Base-by-base conservation (phyloP, 1,140 invertebrate genomes). In the Batillaria attramentaria region DNA sequence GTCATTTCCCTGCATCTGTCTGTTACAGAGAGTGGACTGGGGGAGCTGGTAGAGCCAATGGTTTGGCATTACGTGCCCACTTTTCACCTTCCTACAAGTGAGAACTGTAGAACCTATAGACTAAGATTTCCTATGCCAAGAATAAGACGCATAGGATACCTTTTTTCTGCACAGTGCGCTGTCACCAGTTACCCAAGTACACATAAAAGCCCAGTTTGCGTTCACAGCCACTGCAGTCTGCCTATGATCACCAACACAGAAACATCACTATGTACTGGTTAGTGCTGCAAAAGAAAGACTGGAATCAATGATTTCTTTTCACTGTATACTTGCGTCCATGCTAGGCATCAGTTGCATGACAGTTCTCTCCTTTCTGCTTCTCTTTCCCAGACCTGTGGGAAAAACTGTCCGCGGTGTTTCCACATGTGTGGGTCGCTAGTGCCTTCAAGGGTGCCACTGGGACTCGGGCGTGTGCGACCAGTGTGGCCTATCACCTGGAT, bases 341-440 rank as follows among this genome's bases (percentile, higher is more conserved):
- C n/a, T n/a, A n/a, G n/a, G n/a, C n/a, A n/a, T n/a, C n/a, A n/a
- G n/a, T n/a, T n/a, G n/a, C n/a, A n/a, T n/a, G n/a, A n/a, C n/a
- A n/a, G n/a, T n/a, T n/a, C n/a, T 31, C 13, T 50, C 24, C 46
- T 50, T 50, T 8, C 33, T 65, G n/a, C 39, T 31, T 70, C 60
- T 73, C 46, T 13, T n/a, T 81, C 84, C 62, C 91, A 88, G 88
- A 91, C 86, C 83, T 92, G 41, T 93, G 92, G 91, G 94, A 95
- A 68, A 95, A 94, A 62, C 98, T 97, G 84, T 93, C 94, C 0
- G 92, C 93, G 68, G 92, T 97, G 2, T 99, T 99, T 89, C 93
- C 94, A 0, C 93, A 94, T 37, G 93, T 97, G n/a, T 99, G 98
- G 98, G 93, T 95, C n/a, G 97, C 97, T 3, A 95, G 95, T 78